phyloP scores from a whole-genome alignment of 2,888 invertebrate genomes.

The Chalcis sispes region DNA sequence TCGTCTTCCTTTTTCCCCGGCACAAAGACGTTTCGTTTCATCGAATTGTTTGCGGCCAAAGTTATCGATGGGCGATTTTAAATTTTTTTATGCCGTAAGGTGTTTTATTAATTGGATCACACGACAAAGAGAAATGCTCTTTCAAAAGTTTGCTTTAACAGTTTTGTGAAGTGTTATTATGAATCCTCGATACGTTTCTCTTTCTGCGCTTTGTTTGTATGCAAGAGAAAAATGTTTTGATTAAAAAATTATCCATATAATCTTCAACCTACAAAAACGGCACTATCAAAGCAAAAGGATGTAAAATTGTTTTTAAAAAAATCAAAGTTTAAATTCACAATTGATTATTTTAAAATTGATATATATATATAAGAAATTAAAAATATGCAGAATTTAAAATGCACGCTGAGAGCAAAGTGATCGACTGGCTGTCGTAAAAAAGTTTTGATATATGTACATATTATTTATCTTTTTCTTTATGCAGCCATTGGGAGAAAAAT shows the following conservation, averaged over 20 bases:
- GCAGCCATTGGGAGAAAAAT: conserved; percentile 46
- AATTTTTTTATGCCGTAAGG: no score
- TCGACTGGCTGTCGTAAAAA: conserved; percentile 56
- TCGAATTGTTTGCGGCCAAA: neutral
- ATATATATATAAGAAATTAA: conserved; percentile 48
- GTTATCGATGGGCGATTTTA: no score
- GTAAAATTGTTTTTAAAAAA: conserved; percentile 16
- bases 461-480: conserved; percentile 50
- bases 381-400: conserved; percentile 55
- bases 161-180: conserved; percentile 1
- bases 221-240: conserved; percentile 13
- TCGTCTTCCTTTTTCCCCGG: neutral
- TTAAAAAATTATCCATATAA: neutral
- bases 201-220: neutral
- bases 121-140: no score
- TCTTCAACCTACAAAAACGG: conserved; percentile 23
- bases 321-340: conserved; percentile 32
- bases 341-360: conserved; percentile 52
- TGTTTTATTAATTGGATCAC: neutral
- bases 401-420: conserved; percentile 49
- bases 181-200: conserved; percentile 2
- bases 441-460: conserved; percentile 57
- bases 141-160: conserved; percentile 7
- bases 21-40: neutral
- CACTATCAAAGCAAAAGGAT: neutral